Base-by-base conservation (phyloP, 2,888 invertebrate species). In the Congeria kusceri region DNA sequence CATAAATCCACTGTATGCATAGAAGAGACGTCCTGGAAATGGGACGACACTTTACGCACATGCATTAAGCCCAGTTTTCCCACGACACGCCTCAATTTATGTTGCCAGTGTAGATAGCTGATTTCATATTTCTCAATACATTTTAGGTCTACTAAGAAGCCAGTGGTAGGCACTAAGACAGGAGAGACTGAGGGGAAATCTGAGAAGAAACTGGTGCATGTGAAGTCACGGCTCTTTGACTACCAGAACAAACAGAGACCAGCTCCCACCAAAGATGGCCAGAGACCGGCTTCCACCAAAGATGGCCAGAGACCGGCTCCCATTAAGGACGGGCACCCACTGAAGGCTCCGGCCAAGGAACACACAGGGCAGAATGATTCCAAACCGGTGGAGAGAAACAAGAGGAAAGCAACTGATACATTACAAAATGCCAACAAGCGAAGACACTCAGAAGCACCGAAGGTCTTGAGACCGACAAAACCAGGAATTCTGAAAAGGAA, bases 401-500 rank as follows among this genome's bases (percentile, higher is more conserved):
- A 63, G 25, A 46, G 25, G 20, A 44, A 63, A 13, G n/a, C 63
- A 9, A 18, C 20, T 23, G 46, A 53, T 53, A 25, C 25, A 4
- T 20, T 13, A 15, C 73, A 63, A 49, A 9, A 49, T 27, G 71
- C 63, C 0, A 7, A 73, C 0, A 80, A 74, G 56, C 66, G 83
- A 56, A 56, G 83, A 28, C 68, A 77, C 28, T 83, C 83, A 11
- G 79, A 77, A 23, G 49, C 61, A 7, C 25, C 25, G 15, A 58
- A 44, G 23, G n/a, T 25, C 11, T 27, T 27, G 9, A 15, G 18
- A 15, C 69, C 72, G 11, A 56, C 58, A 59, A 83, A 83, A 58
- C 77, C 77, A 27, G 71, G 83, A 49, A 83, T 83, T 57, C 61
- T 83, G 23, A 83, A 83, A 44, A 47, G 83, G 23, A 83, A 83